Base-by-base conservation (phyloP, 2,113 vertebrate species). In the Lophochroa leadbeateri region DNA sequence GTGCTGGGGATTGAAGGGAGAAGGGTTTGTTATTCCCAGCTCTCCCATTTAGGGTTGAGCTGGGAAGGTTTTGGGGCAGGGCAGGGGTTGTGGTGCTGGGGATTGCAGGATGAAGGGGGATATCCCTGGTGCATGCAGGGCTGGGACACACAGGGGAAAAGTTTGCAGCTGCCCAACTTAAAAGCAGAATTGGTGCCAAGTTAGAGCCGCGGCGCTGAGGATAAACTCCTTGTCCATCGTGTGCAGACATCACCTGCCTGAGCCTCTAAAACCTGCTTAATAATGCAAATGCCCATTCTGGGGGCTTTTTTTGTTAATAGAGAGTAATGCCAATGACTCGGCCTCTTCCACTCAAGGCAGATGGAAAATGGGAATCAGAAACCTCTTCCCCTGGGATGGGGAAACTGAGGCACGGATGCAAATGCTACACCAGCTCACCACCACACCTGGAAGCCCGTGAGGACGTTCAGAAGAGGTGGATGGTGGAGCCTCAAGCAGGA, bases 221-320 rank as follows among this genome's bases (percentile, higher is more conserved):
- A 44, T 10, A 3, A 57, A 39, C 25, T 18, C 52, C 2, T 11
- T 5, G 46, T 6, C 46, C 9, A 0, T 4, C 2, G 2, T 6
- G 29, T 3, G 9, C 58, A 16, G 4, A 0, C 24, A 1, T n/a
- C 2, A 2, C 76, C 60, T 1, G 0, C 3, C 49, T 4, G 57
- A 64, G 35, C 28, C 39, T 2, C 10, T 7, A 25, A 23, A 71
- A 52, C 24, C 69, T 29, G 28, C 37, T 28, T 4, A 14, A 13
- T 3, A 17, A 14, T 5, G 55, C 57, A 23, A 52, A 28, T 4
- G 13, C 44, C 43, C 57, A 7, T 17, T 4, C 11, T 18, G 16
- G 35, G 61, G 8, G 50, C 2, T 27, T 31, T 9, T 43, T 2
- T 11, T 31, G 1, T 19, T 37, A 10, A 43, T 35, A 25, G n/a